phyloP scores from a whole-genome alignment of 37 sponge, comb jelly and placozoan genomes.

The Bolinopsis microptera region DNA sequence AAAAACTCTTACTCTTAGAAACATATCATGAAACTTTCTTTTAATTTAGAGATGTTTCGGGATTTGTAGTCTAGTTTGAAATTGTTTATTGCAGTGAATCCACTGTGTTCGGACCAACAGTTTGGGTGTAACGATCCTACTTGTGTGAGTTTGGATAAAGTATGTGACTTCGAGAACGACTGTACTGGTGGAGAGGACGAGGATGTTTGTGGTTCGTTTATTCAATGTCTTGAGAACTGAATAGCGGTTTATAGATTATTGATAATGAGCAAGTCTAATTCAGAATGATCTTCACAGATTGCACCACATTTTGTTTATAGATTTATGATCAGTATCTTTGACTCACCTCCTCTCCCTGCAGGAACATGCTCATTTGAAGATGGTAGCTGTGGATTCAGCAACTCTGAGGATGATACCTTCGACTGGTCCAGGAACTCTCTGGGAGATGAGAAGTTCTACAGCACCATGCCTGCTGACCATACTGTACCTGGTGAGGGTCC shows the following conservation, averaged over 20 bases:
- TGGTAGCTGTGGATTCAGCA: slow-evolving; percentile 47
- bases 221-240: too few relatives aligned
- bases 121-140: slow-evolving; percentile 24
- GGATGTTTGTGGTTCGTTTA: slow-evolving; percentile 33
- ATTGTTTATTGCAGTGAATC: neutral
- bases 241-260: too few relatives aligned
- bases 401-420: slow-evolving; percentile 34
- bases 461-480: slow-evolving; percentile 64
- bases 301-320: too few relatives aligned
- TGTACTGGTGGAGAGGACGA: slow-evolving; percentile 51
- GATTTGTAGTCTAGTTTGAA: too few relatives aligned
- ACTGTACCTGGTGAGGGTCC: neutral
- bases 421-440: slow-evolving; percentile 58
- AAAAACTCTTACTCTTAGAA: too few relatives aligned
- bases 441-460: slow-evolving; percentile 65
- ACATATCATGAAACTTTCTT: too few relatives aligned
- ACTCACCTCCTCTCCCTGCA: neutral
- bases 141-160: neutral
- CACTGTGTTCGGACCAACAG: slow-evolving; percentile 23
- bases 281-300: too few relatives aligned
- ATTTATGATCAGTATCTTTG: neutral
- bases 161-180: slow-evolving; percentile 66
- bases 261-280: too few relatives aligned
- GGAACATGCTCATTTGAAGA: slow-evolving; percentile 40
- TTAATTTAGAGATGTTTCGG: too few relatives aligned